These are phyloP conservation scores for Xestia ashworthii DNA, from an alignment of 2,888 invertebrate genomes.

Conservation along the genomic window DNA sequence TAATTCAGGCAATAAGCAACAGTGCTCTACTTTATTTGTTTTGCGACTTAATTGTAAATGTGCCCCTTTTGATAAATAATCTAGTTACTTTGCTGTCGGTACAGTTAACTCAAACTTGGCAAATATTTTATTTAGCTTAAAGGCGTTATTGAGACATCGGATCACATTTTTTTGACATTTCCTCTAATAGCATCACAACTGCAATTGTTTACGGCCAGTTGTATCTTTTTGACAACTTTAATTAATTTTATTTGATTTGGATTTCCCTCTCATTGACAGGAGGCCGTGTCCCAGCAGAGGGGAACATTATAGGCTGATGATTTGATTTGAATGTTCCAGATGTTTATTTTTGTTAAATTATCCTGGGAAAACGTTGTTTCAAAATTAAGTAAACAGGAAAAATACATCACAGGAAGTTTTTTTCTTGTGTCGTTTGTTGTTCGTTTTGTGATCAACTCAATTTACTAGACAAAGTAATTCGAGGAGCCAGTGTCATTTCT, in stretches of 20 bases:
- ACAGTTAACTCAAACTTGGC: too few relatives aligned
- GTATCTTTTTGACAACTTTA: not conserved
- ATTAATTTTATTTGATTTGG: not conserved
- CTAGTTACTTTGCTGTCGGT: too few relatives aligned
- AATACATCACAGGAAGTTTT: not conserved
- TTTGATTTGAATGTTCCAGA: not conserved
- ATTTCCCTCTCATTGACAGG: too few relatives aligned
- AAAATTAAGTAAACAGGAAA: conserved; percentile 1
- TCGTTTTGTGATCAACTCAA: conserved; percentile 2
- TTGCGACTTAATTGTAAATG: too few relatives aligned
- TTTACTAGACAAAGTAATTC: not conserved
- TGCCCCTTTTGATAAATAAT: too few relatives aligned
- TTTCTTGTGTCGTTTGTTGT: not conserved
- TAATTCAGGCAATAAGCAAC: too few relatives aligned
- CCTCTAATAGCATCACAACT: not conserved
- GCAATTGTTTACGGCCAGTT: not conserved
- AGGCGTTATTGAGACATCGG: too few relatives aligned
- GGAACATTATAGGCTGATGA: too few relatives aligned
- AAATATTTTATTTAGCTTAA: too few relatives aligned
- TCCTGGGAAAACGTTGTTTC: not conserved
- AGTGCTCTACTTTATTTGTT: too few relatives aligned
- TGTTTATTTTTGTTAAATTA: not conserved
- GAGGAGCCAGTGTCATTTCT: not conserved
- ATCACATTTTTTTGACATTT: not conserved
- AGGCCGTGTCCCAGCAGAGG: too few relatives aligned